Evolutionary conservation across 2,888 invertebrate genomes (phyloP).

Genomic region (Pachydiplax longipennis): DNA sequence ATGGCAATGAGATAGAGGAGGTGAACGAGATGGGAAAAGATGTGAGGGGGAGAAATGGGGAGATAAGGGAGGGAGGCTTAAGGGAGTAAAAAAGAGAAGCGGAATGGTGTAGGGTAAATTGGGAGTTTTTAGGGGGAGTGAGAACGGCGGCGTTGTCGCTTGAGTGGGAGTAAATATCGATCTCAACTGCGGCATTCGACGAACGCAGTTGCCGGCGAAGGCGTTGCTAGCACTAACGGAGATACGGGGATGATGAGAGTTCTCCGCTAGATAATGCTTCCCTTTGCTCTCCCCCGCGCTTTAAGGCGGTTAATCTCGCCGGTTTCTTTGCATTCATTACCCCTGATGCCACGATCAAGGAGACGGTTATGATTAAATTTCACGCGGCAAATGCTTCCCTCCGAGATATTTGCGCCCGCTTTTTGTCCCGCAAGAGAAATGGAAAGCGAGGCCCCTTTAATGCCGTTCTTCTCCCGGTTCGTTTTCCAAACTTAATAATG

Average conservation of each 20-base stretch:
- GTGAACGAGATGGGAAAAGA: neutral
- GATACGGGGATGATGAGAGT: neutral
- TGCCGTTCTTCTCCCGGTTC: neutral
- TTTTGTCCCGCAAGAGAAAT: neutral
- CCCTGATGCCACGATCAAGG: neutral
- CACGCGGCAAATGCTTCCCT: neutral
- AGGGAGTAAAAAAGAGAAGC: neutral
- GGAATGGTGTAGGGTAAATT: neutral
- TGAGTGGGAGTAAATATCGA: neutral
- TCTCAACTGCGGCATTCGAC: slow-evolving; percentile 24
- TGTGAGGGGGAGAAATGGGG: neutral
- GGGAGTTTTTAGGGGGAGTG: neutral
- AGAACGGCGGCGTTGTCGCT: neutral
- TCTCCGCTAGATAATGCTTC: neutral
- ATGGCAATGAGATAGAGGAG: neutral
- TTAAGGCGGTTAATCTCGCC: neutral
- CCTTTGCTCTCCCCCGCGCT: neutral
- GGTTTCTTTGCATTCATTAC: neutral
- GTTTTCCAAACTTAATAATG: too few species aligned
- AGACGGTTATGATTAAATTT: neutral
- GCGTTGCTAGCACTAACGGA: neutral
- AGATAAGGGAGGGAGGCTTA: neutral
- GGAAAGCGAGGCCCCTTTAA: too few species aligned
- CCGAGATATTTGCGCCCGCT: neutral
- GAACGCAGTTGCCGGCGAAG: neutral